Evolutionary conservation across 2,113 vertebrate genomes (phyloP).

Genomic region (Helogale parvula): DNA sequence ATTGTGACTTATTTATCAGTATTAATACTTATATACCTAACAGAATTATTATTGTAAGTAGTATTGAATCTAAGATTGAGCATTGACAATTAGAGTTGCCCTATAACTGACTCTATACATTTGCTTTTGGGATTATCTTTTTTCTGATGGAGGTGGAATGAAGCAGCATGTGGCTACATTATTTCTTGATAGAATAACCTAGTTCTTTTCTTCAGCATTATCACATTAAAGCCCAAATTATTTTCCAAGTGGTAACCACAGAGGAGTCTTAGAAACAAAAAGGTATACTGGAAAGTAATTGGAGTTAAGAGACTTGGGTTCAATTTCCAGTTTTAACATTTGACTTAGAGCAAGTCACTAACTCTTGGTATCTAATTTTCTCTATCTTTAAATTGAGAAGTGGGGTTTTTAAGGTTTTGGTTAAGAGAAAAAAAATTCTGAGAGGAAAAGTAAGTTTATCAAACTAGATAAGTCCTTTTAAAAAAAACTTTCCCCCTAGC

Average conservation of each 20-base stretch:
- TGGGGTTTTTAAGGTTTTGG: not conserved
- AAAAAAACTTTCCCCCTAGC: not conserved
- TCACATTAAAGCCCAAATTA: not conserved
- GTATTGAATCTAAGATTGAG: not conserved
- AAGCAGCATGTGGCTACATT: not conserved
- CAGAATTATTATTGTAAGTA: not conserved
- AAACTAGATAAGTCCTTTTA: not conserved
- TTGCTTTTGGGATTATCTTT: conserved; percentile 18
- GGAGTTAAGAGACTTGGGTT: conserved; percentile 24
- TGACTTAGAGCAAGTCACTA: not conserved
- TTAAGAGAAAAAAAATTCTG: not conserved
- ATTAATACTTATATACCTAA: not conserved
- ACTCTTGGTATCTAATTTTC: not conserved
- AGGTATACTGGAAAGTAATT: not conserved
- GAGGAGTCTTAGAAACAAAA: not conserved
- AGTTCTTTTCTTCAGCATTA: not conserved
- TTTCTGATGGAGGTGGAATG: not conserved
- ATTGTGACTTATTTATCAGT: not conserved
- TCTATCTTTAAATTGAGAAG: not conserved
- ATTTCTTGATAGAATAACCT: conserved; percentile 9
- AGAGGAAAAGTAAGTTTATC: conserved; percentile 1
- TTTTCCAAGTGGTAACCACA: conserved; percentile 7
- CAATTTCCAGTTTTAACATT: not conserved
- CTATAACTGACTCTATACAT: not conserved
- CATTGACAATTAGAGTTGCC: not conserved